phyloP scores from a whole-genome alignment of 1,140 invertebrate species.

The Latrodectus geometricus region DNA sequence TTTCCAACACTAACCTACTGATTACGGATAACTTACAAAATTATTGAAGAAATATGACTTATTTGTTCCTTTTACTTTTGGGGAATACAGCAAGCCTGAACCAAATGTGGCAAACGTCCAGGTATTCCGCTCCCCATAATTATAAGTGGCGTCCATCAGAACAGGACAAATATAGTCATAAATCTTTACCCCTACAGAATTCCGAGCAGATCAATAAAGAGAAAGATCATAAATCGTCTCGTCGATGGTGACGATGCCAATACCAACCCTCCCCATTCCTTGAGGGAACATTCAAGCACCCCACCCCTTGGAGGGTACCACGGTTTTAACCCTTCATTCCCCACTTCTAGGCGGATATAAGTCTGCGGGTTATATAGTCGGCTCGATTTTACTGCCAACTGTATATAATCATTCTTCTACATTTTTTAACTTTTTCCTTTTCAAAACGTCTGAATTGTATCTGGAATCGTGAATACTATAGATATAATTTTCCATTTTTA shows the following conservation, averaged over 20 bases:
- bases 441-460: no score
- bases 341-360: slow-evolving; percentile 17
- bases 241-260: slow-evolving; percentile 55
- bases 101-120: slow-evolving; percentile 51
- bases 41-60: no score
- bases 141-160: slow-evolving; percentile 61
- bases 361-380: slow-evolving; percentile 25
- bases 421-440: no score
- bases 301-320: slow-evolving; percentile 20
- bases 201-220: slow-evolving; percentile 52
- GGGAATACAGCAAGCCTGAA: neutral
- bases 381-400: neutral
- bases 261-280: slow-evolving; percentile 51
- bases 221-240: slow-evolving; percentile 56
- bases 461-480: no score
- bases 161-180: slow-evolving; percentile 57
- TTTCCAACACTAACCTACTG: no score
- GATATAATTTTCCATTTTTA: no score
- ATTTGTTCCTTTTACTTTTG: neutral
- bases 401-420: neutral
- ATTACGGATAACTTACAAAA: no score
- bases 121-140: slow-evolving; percentile 42
- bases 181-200: slow-evolving; percentile 61
- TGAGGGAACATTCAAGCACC: slow-evolving; percentile 28
- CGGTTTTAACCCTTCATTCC: slow-evolving; percentile 48